Evolutionary conservation across 2,888 invertebrate genomes (phyloP).

Genomic region (Drosophila leonis): DNA sequence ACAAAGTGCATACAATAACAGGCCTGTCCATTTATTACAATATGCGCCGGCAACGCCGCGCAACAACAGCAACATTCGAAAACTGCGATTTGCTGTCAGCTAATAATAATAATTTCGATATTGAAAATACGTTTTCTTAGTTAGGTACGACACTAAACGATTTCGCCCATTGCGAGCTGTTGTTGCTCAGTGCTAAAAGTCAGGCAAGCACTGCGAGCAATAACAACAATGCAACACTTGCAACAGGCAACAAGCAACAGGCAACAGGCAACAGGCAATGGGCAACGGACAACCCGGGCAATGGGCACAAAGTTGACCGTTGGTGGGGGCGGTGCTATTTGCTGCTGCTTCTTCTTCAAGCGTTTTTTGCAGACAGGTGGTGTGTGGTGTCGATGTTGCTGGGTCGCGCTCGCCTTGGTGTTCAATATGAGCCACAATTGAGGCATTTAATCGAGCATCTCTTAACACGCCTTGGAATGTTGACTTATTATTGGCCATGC

Average conservation of each 20-base stretch:
- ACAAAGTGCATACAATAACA: conserved; percentile 73
- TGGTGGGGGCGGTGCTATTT: conserved; percentile 81
- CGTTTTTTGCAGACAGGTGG: conserved; percentile 75
- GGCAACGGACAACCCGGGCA: conserved; percentile 35
- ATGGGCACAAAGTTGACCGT: conserved; percentile 67
- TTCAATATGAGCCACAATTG: conserved; percentile 82
- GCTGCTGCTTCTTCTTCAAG: conserved; percentile 59
- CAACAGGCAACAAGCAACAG: conserved; percentile 46
- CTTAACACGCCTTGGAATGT: conserved; percentile 85
- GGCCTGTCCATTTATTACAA: conserved; percentile 79
- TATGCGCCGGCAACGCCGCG: conserved; percentile 71
- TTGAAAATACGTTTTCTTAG: conserved; percentile 84
- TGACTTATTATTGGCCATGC: conserved; percentile 81
- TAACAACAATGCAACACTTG: conserved; percentile 51
- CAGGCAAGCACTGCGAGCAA: conserved; percentile 65
- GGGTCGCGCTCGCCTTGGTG: conserved; percentile 69
- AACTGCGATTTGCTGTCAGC: conserved; percentile 83
- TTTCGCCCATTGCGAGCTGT: conserved; percentile 70
- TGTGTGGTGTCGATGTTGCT: conserved; percentile 78
- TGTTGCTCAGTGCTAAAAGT: conserved; percentile 73
- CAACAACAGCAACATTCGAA: conserved; percentile 63
- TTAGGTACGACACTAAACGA: conserved; percentile 84
- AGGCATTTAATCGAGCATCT: conserved; percentile 86
- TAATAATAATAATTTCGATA: conserved; percentile 84
- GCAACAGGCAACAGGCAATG: conserved; percentile 27